Evolutionary conservation across 2,797 vertebrate species (phyloP).

Genomic region (Hybognathus amarus): DNA sequence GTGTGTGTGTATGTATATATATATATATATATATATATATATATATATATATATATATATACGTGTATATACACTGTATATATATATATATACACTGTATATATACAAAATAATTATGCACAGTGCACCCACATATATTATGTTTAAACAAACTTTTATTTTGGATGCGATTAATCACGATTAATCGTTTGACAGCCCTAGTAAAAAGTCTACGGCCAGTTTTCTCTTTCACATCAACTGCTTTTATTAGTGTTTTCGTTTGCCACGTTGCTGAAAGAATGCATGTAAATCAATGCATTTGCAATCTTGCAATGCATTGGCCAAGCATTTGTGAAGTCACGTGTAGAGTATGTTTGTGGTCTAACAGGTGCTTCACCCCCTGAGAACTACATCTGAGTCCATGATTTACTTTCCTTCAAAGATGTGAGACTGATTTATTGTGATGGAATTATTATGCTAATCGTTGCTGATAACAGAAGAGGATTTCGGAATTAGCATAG

Average conservation of each 20-base stretch:
- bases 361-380: slow-evolving; percentile 59
- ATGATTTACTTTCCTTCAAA: slow-evolving; percentile 49
- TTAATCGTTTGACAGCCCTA: too few species aligned
- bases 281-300: not conserved
- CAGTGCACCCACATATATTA: too few species aligned
- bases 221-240: not conserved
- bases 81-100: too few species aligned
- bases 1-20: too few species aligned
- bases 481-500: slow-evolving; percentile 44
- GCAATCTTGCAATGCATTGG: not conserved
- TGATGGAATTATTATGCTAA: slow-evolving; percentile 58
- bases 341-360: slow-evolving; percentile 66
- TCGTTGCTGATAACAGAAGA: slow-evolving; percentile 42
- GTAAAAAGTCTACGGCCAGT: not conserved
- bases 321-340: not conserved
- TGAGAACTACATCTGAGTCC: slow-evolving; percentile 66
- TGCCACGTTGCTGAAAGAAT: not conserved
- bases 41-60: too few species aligned
- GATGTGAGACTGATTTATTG: slow-evolving; percentile 46
- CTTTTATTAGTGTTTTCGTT: not conserved
- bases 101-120: too few species aligned
- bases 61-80: too few species aligned
- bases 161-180: too few species aligned
- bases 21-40: too few species aligned
- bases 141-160: too few species aligned